Conservation (phyloP, 2,113 vertebrate species). For the Pholis gunnellus region DNA sequence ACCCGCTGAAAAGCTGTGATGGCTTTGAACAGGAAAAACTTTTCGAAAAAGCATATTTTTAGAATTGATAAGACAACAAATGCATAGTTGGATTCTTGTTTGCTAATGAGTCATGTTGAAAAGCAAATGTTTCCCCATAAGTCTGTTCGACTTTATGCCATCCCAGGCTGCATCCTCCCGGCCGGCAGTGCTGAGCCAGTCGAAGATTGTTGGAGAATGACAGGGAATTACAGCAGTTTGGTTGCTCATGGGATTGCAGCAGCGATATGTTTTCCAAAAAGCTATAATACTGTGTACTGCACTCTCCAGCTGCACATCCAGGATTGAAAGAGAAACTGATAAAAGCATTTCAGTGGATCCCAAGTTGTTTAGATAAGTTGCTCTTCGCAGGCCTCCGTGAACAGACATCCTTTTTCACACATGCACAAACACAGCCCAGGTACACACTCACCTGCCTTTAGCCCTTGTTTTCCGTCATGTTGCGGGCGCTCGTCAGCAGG, state of each 20-base stretch:
- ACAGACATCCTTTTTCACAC: constrained; percentile 17
- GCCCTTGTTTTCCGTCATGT: constrained; percentile 63
- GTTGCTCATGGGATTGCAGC: constrained; percentile 47
- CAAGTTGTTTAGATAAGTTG: constrained; percentile 59
- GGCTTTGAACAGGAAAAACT: background rate
- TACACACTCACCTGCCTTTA: constrained; percentile 47
- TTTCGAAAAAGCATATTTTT: background rate
- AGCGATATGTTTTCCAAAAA: constrained; percentile 38
- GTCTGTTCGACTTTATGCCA: constrained; percentile 1
- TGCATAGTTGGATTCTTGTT: constrained; percentile 6
- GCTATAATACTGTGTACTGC: constrained; percentile 21
- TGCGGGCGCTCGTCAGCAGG: constrained; percentile 51
- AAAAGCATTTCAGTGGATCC: constrained; percentile 54
- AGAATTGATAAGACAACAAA: background rate
- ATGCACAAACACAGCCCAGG: constrained; percentile 7
- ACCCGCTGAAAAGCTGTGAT: background rate
- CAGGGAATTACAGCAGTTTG: constrained; percentile 40
- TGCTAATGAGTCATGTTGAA: constrained; percentile 8
- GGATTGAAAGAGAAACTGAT: constrained; percentile 51
- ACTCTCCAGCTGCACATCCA: constrained; percentile 17
- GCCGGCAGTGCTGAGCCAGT: constrained; percentile 22
- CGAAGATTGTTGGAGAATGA: constrained; percentile 50
- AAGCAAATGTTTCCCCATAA: constrained; percentile 1
- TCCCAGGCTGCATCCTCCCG: constrained; percentile 18
- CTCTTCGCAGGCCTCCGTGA: constrained; percentile 32